phyloP scores from a whole-genome alignment of 2,888 invertebrate genomes.

The Orthosia gothica region DNA sequence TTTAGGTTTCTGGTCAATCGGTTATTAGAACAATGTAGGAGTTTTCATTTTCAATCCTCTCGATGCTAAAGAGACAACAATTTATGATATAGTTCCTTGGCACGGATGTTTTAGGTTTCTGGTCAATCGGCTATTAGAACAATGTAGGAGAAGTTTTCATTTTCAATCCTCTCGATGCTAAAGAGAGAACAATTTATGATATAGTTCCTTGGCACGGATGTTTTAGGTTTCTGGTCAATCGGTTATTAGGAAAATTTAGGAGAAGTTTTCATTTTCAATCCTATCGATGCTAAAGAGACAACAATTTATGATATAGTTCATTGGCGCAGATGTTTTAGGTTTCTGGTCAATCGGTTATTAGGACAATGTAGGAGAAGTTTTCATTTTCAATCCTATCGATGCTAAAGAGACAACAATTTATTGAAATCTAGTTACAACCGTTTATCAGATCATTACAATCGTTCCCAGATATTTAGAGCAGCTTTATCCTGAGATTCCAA shows the following conservation, averaged over 20 bases:
- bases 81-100: conserved; percentile 1
- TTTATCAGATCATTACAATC: conserved; percentile 20
- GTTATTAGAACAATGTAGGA: not conserved
- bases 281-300: not conserved
- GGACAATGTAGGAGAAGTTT: no score
- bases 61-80: not conserved
- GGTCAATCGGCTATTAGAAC: not conserved
- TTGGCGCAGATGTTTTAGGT: no score
- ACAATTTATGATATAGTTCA: no score
- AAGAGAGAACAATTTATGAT: not conserved
- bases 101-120: conserved; percentile 8
- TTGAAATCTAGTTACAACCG: not conserved
- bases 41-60: not conserved
- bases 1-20: not conserved
- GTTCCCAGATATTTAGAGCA: conserved; percentile 18
- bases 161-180: not conserved
- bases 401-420: not conserved
- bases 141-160: not conserved
- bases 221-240: not conserved
- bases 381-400: not conserved
- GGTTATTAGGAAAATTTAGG: not conserved
- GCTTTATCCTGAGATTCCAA: conserved; percentile 17
- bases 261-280: not conserved
- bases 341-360: not conserved
- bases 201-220: conserved; percentile 4